A percentile compares a stretch with the other conserved stretches of the same genome.
phyloP scores from a whole-genome alignment of 1,140 invertebrate genomes.

The Adelges cooleyi region DNA sequence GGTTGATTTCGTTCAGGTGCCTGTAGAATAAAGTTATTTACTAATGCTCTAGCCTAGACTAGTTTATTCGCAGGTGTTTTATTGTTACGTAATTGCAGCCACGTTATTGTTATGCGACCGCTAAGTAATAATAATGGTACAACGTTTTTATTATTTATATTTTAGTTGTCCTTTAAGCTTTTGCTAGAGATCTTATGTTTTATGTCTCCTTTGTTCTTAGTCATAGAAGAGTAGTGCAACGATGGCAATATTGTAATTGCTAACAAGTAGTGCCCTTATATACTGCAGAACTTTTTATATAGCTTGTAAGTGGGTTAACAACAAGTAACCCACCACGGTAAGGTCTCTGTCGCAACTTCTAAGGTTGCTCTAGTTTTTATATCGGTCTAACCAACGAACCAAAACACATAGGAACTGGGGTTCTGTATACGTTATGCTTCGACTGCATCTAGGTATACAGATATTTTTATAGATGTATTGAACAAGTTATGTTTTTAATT shows the following conservation, averaged over 20 bases:
- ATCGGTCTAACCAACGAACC: slow-evolving; percentile 2
- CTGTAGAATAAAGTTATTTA: not conserved
- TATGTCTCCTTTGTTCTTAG: not conserved
- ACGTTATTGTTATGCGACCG: not conserved
- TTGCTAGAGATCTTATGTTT: not conserved
- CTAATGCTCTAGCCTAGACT: no score
- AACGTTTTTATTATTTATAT: not conserved
- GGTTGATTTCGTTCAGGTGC: no score
- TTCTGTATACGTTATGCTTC: not conserved
- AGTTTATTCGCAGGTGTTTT: not conserved
- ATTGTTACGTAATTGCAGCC: not conserved
- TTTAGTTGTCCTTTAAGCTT: not conserved
- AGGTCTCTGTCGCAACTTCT: slow-evolving; percentile 11
- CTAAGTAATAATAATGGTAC: not conserved
- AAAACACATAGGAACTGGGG: not conserved
- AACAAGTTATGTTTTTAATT: no score
- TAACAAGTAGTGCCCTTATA: slow-evolving; percentile 12
- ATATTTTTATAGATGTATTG: not conserved
- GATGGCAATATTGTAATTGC: slow-evolving; percentile 1
- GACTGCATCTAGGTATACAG: not conserved
- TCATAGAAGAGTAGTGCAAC: no score
- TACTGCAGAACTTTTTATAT: not conserved
- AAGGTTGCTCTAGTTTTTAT: not conserved
- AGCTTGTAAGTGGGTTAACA: not conserved
- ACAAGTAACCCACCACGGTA: not conserved